These are phyloP conservation scores for Periophthalmus modestus DNA, from an alignment of 2,113 vertebrate genomes.

Conservation along the genomic window DNA sequence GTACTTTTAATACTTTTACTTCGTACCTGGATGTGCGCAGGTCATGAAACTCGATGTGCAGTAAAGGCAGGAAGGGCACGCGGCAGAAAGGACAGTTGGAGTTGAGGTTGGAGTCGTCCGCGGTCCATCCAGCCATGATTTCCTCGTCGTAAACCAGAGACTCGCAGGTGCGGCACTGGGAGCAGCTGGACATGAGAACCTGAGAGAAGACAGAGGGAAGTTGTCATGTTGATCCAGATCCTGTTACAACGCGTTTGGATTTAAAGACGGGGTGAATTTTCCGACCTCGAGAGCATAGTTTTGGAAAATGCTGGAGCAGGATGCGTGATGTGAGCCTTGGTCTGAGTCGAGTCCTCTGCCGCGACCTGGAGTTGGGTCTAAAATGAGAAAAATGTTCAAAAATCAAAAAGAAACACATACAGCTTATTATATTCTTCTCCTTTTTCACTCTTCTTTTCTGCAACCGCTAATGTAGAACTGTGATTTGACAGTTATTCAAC, in stretches of 20 bases:
- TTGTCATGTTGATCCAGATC: not conserved
- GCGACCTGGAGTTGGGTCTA: conserved; percentile 74
- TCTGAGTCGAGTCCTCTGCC: conserved; percentile 84
- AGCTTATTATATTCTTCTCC: too few species aligned
- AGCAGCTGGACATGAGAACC: conserved; percentile 99
- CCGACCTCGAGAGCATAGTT: conserved; percentile 95
- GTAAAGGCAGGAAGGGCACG: conserved; percentile 89
- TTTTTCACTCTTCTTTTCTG: not conserved
- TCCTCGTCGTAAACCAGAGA: conserved; percentile 97
- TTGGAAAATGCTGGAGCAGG: conserved; percentile 95
- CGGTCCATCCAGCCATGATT: conserved; percentile 98
- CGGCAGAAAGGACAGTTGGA: conserved; percentile 94
- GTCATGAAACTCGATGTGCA: conserved; percentile 95
- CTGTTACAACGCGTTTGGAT: not conserved
- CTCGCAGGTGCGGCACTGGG: conserved; percentile 88
- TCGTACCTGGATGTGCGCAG: conserved; percentile 77
- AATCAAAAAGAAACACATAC: too few species aligned
- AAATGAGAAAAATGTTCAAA: not conserved
- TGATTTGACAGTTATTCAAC: too few species aligned
- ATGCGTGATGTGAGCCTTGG: conserved; percentile 87
- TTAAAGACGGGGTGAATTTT: not conserved
- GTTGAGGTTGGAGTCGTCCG: conserved; percentile 96
- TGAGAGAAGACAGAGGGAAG: conserved; percentile 33
- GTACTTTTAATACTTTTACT: too few species aligned
- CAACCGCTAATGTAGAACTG: not conserved